phyloP scores from a whole-genome alignment of 2,888 invertebrate species.

The Lysandra bellargus region DNA sequence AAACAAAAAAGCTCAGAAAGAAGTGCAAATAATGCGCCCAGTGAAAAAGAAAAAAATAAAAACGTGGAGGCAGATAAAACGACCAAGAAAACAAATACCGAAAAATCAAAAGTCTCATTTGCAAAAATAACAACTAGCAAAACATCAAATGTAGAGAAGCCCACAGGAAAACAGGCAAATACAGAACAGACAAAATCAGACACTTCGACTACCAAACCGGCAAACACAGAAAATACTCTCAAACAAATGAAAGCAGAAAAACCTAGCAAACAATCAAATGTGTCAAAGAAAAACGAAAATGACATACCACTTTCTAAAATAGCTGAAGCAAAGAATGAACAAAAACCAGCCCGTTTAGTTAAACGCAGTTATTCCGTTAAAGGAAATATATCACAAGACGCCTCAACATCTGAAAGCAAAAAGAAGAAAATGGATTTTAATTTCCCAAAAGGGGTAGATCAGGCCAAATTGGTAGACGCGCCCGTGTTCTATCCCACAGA shows the following conservation, averaged over 20 bases:
- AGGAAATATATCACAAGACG: neutral
- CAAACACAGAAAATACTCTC: neutral
- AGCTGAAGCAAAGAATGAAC: constrained; percentile 11
- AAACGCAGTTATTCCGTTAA: neutral
- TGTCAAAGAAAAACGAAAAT: constrained; percentile 10
- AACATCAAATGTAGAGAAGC: neutral
- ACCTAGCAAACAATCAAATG: constrained; percentile 1
- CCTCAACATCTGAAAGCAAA: neutral
- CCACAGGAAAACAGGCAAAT: neutral
- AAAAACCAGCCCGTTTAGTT: neutral
- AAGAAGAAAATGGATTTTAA: constrained; percentile 13
- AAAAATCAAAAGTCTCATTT: neutral
- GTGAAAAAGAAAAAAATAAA: neutral
- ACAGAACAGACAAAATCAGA: neutral
- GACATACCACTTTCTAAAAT: constrained; percentile 12
- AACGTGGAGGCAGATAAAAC: neutral
- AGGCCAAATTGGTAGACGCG: constrained; percentile 84
- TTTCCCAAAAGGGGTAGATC: neutral
- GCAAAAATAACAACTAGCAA: neutral
- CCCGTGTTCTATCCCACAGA: constrained; percentile 90
- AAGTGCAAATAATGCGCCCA: neutral
- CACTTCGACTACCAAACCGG: neutral
- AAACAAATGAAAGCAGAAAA: constrained; percentile 3
- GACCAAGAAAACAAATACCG: neutral
- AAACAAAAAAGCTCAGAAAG: neutral